Percentiles rank a stretch among this genome's conserved stretches.
Conservation (phyloP, 2,888 invertebrate genomes). For the Elysia crispata region DNA sequence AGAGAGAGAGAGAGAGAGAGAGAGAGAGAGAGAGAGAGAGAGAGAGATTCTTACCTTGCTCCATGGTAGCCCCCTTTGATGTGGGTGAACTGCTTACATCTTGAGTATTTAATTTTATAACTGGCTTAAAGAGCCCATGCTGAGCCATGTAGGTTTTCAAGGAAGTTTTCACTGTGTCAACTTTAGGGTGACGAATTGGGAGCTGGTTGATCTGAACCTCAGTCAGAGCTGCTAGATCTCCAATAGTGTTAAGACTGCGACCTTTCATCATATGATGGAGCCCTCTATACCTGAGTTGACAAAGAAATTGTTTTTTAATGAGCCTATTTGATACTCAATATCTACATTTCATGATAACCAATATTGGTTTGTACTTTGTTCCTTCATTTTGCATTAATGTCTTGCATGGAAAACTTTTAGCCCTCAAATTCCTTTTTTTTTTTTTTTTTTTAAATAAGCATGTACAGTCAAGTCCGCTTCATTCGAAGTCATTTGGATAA, state of each 20-base stretch:
- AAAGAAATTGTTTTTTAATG: too few species aligned
- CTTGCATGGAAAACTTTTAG: too few species aligned
- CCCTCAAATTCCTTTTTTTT: too few species aligned
- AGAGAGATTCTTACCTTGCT: slow-evolving; percentile 36
- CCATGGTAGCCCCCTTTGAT: slow-evolving; percentile 27
- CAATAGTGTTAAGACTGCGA: slow-evolving; percentile 71
- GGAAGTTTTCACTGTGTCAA: slow-evolving; percentile 63
- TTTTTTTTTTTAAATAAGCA: too few species aligned
- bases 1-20: too few species aligned
- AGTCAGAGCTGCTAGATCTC: slow-evolving; percentile 68
- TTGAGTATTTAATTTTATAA: not conserved
- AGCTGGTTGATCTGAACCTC: slow-evolving; percentile 71
- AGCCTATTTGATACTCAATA: too few species aligned
- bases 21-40: too few species aligned
- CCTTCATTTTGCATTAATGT: too few species aligned
- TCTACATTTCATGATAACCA: too few species aligned
- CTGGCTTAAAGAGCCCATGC: slow-evolving; percentile 39
- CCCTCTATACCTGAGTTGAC: slow-evolving; percentile 66
- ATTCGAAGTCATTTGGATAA: too few species aligned
- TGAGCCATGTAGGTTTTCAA: slow-evolving; percentile 55
- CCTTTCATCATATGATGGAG: slow-evolving; percentile 69
- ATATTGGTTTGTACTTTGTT: too few species aligned
- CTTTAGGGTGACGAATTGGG: slow-evolving; percentile 72
- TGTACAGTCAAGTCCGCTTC: too few species aligned
- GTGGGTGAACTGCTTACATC: not conserved